Base-by-base conservation (phyloP, 2,888 invertebrate species). In the Endotricha flammealis region DNA sequence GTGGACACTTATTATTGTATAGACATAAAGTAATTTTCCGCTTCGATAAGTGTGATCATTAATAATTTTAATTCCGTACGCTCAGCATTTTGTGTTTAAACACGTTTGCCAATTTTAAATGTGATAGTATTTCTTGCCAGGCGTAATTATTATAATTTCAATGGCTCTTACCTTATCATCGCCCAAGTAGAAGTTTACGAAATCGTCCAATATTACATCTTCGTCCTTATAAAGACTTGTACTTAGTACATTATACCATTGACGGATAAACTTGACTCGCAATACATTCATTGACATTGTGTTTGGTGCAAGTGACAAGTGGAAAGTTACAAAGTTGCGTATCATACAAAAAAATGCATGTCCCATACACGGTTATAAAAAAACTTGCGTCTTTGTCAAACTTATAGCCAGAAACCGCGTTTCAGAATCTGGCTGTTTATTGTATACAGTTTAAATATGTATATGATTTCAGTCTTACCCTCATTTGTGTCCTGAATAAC, bases 41-140 rank as follows among this genome's bases (percentile, higher is more conserved):
- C n/a, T n/a, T n/a, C n/a, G n/a, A n/a, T n/a, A n/a, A n/a, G n/a
- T n/a, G n/a, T n/a, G n/a, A n/a, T n/a, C n/a, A n/a, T n/a, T 12
- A 10, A n/a, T 47, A 42, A 36, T 42, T 41, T 42, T 39, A 61
- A 55, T 58, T 45, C 40, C 45, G 40, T 51, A 63, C 63, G 70
- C 67, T 72, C 65, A 64, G 56, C 55, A 61, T 64, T 61, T 64
- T 63, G 61, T 68, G 63, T 64, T 57, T 36, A 43, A 59, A 61
- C 63, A 65, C 59, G 46, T 53, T 67, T 69, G 74, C 74, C 71
- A 69, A 59, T 61, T 55, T 58, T 47, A 39, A 35, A 44, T 83
- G 83, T 85, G 82, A 85, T 85, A 85, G 61, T 83, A 82, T 85
- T 63, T 83, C 85, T 85, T 86, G 85, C 85, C 85, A 80, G 72